Percentiles rank a stretch among this genome's conserved stretches.
Evolutionary conservation across 2,797 vertebrate species (phyloP).

Genomic region (Chelon labrosus): DNA sequence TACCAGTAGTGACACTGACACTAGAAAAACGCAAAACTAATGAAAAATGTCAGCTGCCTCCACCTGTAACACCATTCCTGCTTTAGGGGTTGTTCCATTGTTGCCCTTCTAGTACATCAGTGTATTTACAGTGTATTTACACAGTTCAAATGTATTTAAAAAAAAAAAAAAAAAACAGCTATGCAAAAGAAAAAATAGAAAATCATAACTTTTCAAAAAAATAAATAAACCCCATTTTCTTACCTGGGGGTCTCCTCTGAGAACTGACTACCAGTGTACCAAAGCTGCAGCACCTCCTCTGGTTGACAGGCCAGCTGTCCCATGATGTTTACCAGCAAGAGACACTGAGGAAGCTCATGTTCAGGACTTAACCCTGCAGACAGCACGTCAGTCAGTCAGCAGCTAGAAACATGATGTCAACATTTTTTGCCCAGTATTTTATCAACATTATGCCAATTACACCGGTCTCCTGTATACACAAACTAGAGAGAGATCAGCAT

Average conservation of each 20-base stretch:
- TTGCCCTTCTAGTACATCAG: too few species aligned
- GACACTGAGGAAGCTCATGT: constrained; percentile 89
- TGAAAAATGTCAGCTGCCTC: too few species aligned
- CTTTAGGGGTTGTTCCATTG: too few species aligned
- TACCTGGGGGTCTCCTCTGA: constrained; percentile 83
- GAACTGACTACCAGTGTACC: constrained; percentile 85
- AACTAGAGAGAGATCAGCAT: background rate
- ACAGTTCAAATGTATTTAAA: too few species aligned
- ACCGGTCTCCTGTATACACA: background rate
- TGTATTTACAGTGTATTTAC: too few species aligned
- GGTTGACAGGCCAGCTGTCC: constrained; percentile 86
- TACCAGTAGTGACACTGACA: too few species aligned
- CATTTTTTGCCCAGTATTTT: background rate
- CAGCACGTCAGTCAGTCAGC: background rate
- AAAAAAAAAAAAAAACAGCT: background rate
- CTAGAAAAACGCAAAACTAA: too few species aligned
- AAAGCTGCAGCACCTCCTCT: constrained; percentile 87
- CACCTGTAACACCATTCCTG: too few species aligned
- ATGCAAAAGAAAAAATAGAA: background rate
- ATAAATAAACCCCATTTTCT: background rate
- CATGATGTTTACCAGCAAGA: constrained; percentile 87
- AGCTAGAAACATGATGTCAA: background rate
- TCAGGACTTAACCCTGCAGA: constrained; percentile 84
- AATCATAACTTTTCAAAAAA: background rate
- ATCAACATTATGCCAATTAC: background rate